Conservation (phyloP, 1,140 invertebrate species). For the Cardiocondyla obscurior region DNA sequence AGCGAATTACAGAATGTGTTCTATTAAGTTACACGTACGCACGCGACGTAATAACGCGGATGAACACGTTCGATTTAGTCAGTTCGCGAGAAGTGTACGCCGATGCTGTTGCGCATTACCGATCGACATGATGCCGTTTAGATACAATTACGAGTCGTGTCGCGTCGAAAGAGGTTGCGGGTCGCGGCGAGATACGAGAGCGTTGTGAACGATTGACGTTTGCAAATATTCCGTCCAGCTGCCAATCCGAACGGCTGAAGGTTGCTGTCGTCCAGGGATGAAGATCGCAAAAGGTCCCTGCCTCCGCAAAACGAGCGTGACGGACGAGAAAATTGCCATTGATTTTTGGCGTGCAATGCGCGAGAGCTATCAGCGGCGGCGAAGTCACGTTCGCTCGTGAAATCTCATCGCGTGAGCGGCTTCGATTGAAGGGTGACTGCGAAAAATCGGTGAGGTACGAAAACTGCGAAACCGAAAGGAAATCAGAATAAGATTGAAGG, state of each 20-base stretch:
- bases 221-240: constrained; percentile 25
- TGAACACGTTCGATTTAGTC: constrained; percentile 25
- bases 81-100: not conserved
- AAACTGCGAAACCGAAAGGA: constrained; percentile 61
- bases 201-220: no score
- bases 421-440: constrained; percentile 37
- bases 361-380: not conserved
- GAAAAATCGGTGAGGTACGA: constrained; percentile 44
- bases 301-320: not conserved
- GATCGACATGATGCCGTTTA: constrained; percentile 31
- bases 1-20: constrained; percentile 26
- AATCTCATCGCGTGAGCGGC: constrained; percentile 70
- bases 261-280: constrained; percentile 46
- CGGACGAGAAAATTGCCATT: constrained; percentile 72
- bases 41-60: constrained; percentile 17
- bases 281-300: constrained; percentile 33
- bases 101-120: constrained; percentile 11
- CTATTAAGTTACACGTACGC: constrained; percentile 27
- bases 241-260: constrained; percentile 43
- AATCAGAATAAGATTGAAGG: constrained; percentile 56
- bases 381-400: constrained; percentile 78
- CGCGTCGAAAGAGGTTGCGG: not conserved
- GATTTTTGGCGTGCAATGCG: constrained; percentile 61
- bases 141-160: constrained; percentile 31
- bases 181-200: no score